These are phyloP conservation scores for Pachyseris speciosa DNA, from an alignment of 64 coral and sea anemone species.

Conservation along the genomic window DNA sequence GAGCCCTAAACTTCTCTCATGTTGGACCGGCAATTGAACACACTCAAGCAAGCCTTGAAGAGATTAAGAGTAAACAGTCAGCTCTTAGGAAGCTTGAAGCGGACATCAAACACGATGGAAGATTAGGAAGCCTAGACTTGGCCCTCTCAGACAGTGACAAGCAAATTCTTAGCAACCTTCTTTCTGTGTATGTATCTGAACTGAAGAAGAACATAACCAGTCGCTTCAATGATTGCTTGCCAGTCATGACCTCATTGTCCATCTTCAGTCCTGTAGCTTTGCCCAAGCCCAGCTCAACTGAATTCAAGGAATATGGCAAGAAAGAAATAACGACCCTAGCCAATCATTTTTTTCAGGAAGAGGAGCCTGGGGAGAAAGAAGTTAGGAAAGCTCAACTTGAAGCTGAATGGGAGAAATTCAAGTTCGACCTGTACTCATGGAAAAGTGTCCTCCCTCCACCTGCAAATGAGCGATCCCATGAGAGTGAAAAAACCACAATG, in stretches of 20 bases:
- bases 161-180: conserved; percentile 61
- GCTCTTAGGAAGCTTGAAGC: conserved; percentile 58
- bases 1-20: too few species aligned
- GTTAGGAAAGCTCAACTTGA: neutral
- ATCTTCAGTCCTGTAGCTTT: too few species aligned
- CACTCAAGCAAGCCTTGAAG: neutral
- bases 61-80: conserved; percentile 58
- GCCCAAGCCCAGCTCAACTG: too few species aligned
- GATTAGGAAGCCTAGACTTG: conserved; percentile 64
- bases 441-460: neutral
- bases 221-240: conserved; percentile 66
- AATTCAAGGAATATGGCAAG: too few species aligned
- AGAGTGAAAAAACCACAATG: neutral
- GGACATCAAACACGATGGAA: conserved; percentile 65
- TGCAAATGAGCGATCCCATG: too few species aligned
- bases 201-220: conserved; percentile 57
- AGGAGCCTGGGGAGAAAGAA: neutral
- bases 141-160: conserved; percentile 65
- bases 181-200: conserved; percentile 51
- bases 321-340: too few species aligned
- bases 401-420: conserved; percentile 58
- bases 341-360: too few species aligned
- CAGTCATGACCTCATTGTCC: conserved; percentile 31
- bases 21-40: too few species aligned
- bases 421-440: neutral